These are phyloP conservation scores for Seladonia tumulorum DNA, from an alignment of 2,888 invertebrate species.

Conservation along the genomic window DNA sequence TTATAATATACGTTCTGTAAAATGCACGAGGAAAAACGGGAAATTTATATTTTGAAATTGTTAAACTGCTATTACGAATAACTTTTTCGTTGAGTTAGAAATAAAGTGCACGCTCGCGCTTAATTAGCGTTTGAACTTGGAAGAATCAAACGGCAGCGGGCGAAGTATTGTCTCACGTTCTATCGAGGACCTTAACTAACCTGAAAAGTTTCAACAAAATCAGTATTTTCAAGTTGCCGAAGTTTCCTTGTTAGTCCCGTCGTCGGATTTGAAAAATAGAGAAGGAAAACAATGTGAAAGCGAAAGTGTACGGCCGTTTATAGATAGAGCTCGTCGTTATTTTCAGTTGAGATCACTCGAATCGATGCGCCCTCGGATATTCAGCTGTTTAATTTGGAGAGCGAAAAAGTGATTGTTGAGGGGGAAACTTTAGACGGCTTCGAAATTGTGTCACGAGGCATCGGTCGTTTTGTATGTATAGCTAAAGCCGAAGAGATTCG, in stretches of 20 bases:
- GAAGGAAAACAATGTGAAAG: neutral
- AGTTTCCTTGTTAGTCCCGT: conserved; percentile 1
- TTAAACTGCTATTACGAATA: neutral
- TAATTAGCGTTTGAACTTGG: neutral
- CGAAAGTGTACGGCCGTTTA: neutral
- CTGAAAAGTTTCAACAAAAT: neutral
- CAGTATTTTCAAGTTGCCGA: neutral
- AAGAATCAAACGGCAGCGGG: neutral
- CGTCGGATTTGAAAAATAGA: neutral
- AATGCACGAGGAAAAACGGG: neutral
- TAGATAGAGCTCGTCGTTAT: neutral
- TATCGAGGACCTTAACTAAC: neutral
- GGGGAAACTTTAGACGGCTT: neutral
- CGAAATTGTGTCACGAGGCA: neutral
- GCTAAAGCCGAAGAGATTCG: neutral
- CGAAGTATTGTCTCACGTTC: neutral
- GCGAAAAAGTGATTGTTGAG: neutral
- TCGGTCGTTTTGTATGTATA: neutral
- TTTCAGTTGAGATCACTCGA: neutral
- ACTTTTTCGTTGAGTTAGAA: neutral
- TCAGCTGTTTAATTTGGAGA: neutral
- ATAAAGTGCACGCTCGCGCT: neutral
- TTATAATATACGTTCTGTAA: neutral
- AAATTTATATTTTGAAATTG: no score
- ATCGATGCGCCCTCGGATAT: neutral